These are phyloP conservation scores for Calliopum simillimum DNA, from an alignment of 2,888 invertebrate species.

Conservation along the genomic window DNA sequence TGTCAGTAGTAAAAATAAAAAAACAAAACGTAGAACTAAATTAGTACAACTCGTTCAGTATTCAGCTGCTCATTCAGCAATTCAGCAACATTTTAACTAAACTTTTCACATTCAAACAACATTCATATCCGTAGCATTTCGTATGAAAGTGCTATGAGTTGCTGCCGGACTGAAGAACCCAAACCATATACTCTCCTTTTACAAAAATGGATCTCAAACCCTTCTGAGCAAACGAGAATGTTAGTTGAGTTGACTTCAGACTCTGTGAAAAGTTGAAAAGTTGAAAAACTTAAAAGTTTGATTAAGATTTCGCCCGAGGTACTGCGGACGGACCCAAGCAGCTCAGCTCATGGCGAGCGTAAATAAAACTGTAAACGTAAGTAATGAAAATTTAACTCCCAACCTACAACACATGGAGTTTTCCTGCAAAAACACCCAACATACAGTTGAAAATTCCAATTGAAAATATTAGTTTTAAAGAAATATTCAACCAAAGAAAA, in stretches of 20 bases:
- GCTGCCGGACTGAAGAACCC: background rate
- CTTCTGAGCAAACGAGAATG: background rate
- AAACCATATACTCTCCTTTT: background rate
- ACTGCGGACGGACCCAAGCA: background rate
- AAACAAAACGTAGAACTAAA: background rate
- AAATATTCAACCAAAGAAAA: background rate
- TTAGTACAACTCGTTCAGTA: constrained; percentile 20
- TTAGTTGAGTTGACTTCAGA: constrained; percentile 1
- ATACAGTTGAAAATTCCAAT: constrained; percentile 19
- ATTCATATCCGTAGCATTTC: background rate
- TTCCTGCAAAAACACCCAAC: too few relatives aligned
- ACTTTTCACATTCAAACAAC: constrained; percentile 23
- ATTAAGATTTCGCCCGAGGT: constrained; percentile 36
- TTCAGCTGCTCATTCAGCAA: constrained; percentile 21
- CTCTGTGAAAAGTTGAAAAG: constrained; percentile 22
- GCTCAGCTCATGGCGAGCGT: constrained; percentile 1
- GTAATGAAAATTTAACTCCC: constrained; percentile 19
- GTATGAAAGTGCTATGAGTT: background rate
- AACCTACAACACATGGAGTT: too few relatives aligned
- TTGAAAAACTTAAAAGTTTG: constrained; percentile 36
- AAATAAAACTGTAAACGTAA: constrained; percentile 25
- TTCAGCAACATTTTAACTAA: constrained; percentile 17
- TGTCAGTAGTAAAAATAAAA: too few relatives aligned
- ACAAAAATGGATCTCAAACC: background rate
- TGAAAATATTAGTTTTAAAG: constrained; percentile 24